Base-by-base conservation (phyloP, 2,113 vertebrate genomes). In the Hiodon alosoides region DNA sequence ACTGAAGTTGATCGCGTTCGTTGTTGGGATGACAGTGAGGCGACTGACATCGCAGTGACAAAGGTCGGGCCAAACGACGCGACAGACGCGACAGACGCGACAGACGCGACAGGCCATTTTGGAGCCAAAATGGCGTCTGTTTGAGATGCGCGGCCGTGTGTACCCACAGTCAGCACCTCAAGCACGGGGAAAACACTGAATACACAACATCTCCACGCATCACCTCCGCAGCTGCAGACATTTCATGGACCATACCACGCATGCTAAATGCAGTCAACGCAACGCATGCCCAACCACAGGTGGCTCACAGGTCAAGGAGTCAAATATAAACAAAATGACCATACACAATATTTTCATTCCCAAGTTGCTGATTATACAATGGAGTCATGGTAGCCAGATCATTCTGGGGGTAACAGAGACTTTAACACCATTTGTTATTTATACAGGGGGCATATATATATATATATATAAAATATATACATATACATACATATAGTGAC, bases 251-350 rank as follows among this genome's bases (percentile, higher is more conserved):
- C 92, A 94, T 92, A 91, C 89, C 91, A 89, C 90, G 90, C 96
- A 99, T 98, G 96, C 96, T 93, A 90, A 90, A 92, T 94, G 94
- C 94, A 94, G 85, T 93, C 91, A 86, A 82, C 89, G 93, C 85
- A 91, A 86, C 79, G 91, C 97, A 97, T 98, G 97, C 95, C 88
- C 86, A 85, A 90, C 91, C 86, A 52, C 9, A 58, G 89, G 84
- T 88, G 87, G 88, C 85, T 85, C 84, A 87, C 89, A 90, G 82
- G 78, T 74, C 65, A 76, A 70, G 72, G 66, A 77, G 77, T 50
- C 78, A 81, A 77, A 84, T 77, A 55, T 69, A 78, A 46, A 83
- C 72, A 79, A 81, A 83, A 85, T 78, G 60, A 85, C 65, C 78
- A 86, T 69, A 60, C 62, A 73, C 77, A 79, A 79, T 69, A 76